Evolutionary conservation across 2,797 vertebrate species (phyloP).

Genomic region (Sebastolobus alascanus): DNA sequence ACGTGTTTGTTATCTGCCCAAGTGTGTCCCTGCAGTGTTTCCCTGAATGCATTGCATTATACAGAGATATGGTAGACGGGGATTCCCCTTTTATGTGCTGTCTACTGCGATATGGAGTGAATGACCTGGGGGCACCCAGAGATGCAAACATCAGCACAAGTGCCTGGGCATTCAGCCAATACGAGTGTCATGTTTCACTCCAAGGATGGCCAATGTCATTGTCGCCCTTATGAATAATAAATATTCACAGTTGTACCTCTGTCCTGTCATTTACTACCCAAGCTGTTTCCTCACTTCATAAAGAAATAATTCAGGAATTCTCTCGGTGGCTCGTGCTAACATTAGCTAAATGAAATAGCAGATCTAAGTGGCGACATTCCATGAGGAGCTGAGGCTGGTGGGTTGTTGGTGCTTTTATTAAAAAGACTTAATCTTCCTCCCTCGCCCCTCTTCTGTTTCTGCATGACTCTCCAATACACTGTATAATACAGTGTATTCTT

Average conservation of each 20-base stretch:
- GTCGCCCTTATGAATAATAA: slow-evolving; percentile 58
- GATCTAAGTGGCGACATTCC: slow-evolving; percentile 24
- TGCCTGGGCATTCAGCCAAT: slow-evolving; percentile 51
- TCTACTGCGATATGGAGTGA: slow-evolving; percentile 19
- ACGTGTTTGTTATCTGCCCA: slow-evolving; percentile 11
- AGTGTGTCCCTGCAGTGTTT: slow-evolving; percentile 19
- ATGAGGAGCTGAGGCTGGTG: slow-evolving; percentile 2
- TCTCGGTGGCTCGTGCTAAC: slow-evolving; percentile 13
- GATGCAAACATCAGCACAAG: slow-evolving; percentile 68
- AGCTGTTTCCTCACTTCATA: slow-evolving; percentile 19
- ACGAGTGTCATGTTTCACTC: slow-evolving; percentile 43
- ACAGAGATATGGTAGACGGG: slow-evolving; percentile 7
- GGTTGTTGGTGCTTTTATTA: slow-evolving; percentile 33
- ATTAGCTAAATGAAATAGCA: slow-evolving; percentile 42
- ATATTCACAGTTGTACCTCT: slow-evolving; percentile 1
- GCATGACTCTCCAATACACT: slow-evolving; percentile 10
- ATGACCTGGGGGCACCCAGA: slow-evolving; percentile 39
- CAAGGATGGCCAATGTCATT: slow-evolving; percentile 64
- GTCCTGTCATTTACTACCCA: slow-evolving; percentile 2
- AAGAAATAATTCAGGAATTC: slow-evolving; percentile 46
- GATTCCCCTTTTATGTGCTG: slow-evolving; percentile 51
- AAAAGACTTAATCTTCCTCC: slow-evolving; percentile 7
- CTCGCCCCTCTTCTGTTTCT: slow-evolving; percentile 12
- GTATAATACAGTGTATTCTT: slow-evolving; percentile 6
- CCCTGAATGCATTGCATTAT: slow-evolving; percentile 28